Evolutionary conservation across 2,888 invertebrate species (phyloP), one percentile per base, ranked within the genome.

Genomic region (Theretra japonica): DNA sequence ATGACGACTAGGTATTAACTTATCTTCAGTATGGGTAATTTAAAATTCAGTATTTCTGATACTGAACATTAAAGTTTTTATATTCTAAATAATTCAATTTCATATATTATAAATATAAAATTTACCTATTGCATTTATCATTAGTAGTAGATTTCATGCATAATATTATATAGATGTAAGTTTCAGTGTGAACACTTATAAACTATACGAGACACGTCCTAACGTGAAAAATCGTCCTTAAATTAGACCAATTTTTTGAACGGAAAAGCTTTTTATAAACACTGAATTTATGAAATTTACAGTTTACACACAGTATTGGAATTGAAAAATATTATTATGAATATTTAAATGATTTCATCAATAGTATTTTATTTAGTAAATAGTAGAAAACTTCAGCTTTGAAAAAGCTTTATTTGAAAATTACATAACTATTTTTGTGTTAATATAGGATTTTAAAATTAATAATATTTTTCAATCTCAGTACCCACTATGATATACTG

Each of bases 161-260:
- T 17, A n/a, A n/a, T n/a, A n/a, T n/a, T n/a, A 17, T 21, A 23
- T 21, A 19, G 4, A 19, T n/a, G 19, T 53, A 53, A 53, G 21
- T 62, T 62, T 23, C 23, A 48, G 41, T 48, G 41, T 65, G 23
- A 23, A n/a, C 41, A 48, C 2, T 41, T 65, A 23, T 53, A 19
- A n/a, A n/a, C 53, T 53, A 53, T 41, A 23, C 48, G 41, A 48
- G 1, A 23, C 48, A 23, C 62, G 65, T 65, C 65, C 62, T 33
- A 6, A 23, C 59, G 59, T 68, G 68, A 74, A 73, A 69, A 75
- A 75, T 73, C 75, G 74, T 80, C 77, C 74, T 74, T 72, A 19
- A 59, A 57, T 71, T 65, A 74, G 82, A 83, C 83, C 82, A 84
- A 84, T 78, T 78, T 75, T 68, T 74, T n/a, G 53, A 65, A 65